A percentile compares a stretch with the other conserved stretches of the same genome.
phyloP scores from a whole-genome alignment of 2,888 invertebrate genomes.

The Celastrina argiolus region DNA sequence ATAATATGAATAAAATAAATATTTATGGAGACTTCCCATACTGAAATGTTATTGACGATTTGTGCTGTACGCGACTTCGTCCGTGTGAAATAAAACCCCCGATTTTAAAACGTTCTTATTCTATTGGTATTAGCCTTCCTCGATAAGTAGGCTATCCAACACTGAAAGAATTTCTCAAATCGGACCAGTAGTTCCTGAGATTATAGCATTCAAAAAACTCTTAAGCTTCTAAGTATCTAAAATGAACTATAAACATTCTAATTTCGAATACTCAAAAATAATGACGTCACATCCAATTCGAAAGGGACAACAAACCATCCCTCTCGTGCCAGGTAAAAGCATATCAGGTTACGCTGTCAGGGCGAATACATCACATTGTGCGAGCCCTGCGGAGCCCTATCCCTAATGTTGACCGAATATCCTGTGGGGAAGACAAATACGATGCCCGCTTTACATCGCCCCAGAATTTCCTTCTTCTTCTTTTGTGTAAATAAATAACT shows the following conservation, averaged over 20 bases:
- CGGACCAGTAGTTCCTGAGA: too few relatives aligned
- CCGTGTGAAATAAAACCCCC: too few relatives aligned
- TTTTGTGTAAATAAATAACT: background rate
- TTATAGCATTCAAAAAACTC: too few relatives aligned
- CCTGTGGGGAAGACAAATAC: background rate
- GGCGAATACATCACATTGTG: conserved; percentile 1
- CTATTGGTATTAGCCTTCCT: too few relatives aligned
- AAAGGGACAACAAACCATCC: background rate
- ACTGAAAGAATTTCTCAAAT: too few relatives aligned
- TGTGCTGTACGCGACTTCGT: too few relatives aligned
- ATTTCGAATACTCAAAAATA: conserved; percentile 6
- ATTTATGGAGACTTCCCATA: too few relatives aligned
- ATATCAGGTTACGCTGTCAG: conserved; percentile 8
- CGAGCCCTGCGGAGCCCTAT: background rate
- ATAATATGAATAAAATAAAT: too few relatives aligned
- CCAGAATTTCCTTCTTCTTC: background rate
- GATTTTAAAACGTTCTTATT: too few relatives aligned
- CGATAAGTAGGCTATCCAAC: too few relatives aligned
- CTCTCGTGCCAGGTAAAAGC: conserved; percentile 10
- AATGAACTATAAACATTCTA: background rate
- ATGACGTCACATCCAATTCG: background rate
- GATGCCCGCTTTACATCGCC: background rate
- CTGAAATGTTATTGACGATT: too few relatives aligned
- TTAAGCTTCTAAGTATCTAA: too few relatives aligned
- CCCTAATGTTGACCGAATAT: background rate